A percentile compares a stretch with the other conserved stretches of the same genome.
Evolutionary conservation across 2,888 invertebrate species (phyloP).

Genomic region (Cheilosia soror): DNA sequence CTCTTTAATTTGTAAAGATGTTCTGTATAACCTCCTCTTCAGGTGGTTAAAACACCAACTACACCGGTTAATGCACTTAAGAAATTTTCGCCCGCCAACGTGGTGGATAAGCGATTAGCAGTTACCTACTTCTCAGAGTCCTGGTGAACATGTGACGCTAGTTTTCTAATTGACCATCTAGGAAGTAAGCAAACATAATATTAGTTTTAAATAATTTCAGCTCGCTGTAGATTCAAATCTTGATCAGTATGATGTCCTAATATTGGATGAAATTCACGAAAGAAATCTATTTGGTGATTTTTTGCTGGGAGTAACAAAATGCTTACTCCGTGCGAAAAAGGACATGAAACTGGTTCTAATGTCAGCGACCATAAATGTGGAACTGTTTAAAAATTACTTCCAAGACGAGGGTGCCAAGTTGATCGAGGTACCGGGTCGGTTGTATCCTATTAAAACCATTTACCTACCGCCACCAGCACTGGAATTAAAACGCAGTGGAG

Average conservation of each 20-base stretch:
- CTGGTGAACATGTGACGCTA: no score
- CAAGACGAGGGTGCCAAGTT: conserved; percentile 90
- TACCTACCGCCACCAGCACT: conserved; percentile 89
- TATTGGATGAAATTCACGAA: conserved; percentile 99
- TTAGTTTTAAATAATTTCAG: conserved; percentile 84
- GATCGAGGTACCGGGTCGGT: conserved; percentile 96
- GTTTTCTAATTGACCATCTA: no score
- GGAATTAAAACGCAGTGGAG: conserved; percentile 84
- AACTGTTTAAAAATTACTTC: conserved; percentile 96
- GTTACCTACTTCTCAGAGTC: no score
- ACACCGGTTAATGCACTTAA: no score
- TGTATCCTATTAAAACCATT: conserved; percentile 95
- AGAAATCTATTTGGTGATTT: conserved; percentile 97
- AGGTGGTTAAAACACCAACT: no score
- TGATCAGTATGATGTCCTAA: conserved; percentile 94
- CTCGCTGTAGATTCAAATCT: conserved; percentile 92
- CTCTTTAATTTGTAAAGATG: no score
- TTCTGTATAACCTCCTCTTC: no score
- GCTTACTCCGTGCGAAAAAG: conserved; percentile 90
- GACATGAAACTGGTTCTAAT: conserved; percentile 96
- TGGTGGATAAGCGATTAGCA: no score
- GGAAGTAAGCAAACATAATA: neutral
- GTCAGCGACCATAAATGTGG: conserved; percentile 99
- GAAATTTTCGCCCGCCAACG: no score
- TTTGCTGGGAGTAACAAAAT: conserved; percentile 96